phyloP scores from a whole-genome alignment of 2,888 invertebrate genomes.

The Blastobasis adustella region DNA sequence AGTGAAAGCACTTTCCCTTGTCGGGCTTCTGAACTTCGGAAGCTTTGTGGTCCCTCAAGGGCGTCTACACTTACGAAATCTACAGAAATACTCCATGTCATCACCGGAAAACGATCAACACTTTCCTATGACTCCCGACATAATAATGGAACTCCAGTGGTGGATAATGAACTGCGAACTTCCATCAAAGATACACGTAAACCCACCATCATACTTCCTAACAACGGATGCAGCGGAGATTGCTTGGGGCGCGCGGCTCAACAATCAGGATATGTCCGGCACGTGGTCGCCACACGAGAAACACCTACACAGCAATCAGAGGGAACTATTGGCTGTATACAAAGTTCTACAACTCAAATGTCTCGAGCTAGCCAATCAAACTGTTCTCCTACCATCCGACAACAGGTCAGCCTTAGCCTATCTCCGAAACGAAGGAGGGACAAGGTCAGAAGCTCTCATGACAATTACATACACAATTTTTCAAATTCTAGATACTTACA shows the following conservation, averaged over 20 bases:
- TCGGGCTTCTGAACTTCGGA: conserved; percentile 13
- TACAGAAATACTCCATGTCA: conserved; percentile 3
- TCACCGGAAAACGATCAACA: background rate
- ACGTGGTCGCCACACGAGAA: conserved; percentile 5
- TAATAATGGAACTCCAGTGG: background rate
- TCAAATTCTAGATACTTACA: too few species aligned
- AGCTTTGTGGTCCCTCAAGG: conserved; percentile 5
- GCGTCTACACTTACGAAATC: conserved; percentile 6
- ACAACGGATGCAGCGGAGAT: conserved; percentile 5
- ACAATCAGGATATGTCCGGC: conserved; percentile 3
- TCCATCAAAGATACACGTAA: conserved; percentile 4
- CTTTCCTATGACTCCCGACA: background rate
- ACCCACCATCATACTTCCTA: conserved; percentile 1
- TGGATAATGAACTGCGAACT: background rate
- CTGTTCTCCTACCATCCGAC: conserved; percentile 7
- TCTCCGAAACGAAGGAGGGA: background rate
- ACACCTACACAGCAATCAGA: conserved; percentile 7
- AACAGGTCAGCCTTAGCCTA: conserved; percentile 2
- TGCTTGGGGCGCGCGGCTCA: conserved; percentile 10
- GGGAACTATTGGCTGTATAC: conserved; percentile 5
- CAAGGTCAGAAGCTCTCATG: background rate
- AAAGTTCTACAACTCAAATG: conserved; percentile 1
- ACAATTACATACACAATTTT: background rate
- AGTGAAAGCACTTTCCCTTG: conserved; percentile 3
- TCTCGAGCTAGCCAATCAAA: conserved; percentile 4